phyloP scores from a whole-genome alignment of 2,113 vertebrate species.

The Melozone crissalis region DNA sequence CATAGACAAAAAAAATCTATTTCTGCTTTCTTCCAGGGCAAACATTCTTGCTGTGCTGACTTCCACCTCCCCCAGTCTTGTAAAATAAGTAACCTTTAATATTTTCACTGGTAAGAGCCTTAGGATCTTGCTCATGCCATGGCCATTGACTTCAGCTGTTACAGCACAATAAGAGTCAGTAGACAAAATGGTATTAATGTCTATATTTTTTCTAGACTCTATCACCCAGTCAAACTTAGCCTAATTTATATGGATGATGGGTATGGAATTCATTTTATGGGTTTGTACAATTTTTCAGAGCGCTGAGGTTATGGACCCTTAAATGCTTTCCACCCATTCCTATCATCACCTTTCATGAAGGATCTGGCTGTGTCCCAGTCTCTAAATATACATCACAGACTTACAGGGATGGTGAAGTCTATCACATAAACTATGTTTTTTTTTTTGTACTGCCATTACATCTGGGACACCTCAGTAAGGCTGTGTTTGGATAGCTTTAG shows the following conservation, averaged over 20 bases:
- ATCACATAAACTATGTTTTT: not conserved
- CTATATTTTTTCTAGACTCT: not conserved
- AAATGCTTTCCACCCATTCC: not conserved
- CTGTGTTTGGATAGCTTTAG: not conserved
- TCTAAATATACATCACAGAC: not conserved
- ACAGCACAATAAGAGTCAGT: not conserved
- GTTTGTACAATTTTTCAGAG: not conserved
- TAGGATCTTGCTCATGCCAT: not conserved
- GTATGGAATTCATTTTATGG: not conserved
- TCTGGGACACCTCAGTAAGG: not conserved
- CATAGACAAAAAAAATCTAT: not conserved
- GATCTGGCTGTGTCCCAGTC: not conserved
- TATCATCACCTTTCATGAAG: not conserved
- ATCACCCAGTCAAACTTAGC: not conserved
- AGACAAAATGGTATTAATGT: rapidly evolving
- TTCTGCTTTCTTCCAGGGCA: not conserved
- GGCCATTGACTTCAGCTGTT: not conserved
- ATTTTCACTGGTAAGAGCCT: not conserved
- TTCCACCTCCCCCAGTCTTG: not conserved
- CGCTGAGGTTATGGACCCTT: not conserved
- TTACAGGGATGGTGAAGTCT: not conserved
- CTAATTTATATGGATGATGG: not conserved
- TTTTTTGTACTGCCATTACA: not conserved
- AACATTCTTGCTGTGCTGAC: not conserved
- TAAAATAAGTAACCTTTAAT: not conserved